Percentiles rank a stretch among this genome's conserved stretches.
These are phyloP conservation scores for Ageneiosus marmoratus DNA, from an alignment of 2,113 vertebrate genomes.

Conservation along the genomic window DNA sequence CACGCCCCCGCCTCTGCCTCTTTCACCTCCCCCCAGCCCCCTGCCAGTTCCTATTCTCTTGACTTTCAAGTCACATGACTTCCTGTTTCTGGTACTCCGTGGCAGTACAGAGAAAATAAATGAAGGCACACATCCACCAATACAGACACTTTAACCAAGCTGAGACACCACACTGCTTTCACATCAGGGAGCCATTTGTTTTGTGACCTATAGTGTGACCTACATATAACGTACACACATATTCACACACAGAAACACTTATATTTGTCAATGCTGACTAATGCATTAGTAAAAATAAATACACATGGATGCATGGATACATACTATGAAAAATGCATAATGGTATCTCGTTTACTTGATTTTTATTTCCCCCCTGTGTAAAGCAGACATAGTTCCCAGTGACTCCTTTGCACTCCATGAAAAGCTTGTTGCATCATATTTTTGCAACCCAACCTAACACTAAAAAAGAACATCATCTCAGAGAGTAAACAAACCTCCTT, in stretches of 20 bases:
- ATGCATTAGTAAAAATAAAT: background rate
- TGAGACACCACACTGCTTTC: background rate
- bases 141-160: background rate
- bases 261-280: background rate
- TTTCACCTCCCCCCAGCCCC: too few species aligned
- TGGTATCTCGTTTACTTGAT: background rate
- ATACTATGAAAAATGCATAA: background rate
- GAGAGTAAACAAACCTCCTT: conserved; percentile 32
- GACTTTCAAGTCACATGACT: conserved; percentile 63
- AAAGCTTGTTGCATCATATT: background rate
- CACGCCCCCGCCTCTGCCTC: too few species aligned
- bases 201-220: conserved; percentile 39
- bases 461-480: background rate
- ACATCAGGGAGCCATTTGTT: background rate
- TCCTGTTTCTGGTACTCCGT: conserved; percentile 59
- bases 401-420: background rate
- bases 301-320: background rate
- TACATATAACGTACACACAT: conserved; percentile 36
- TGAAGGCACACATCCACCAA: background rate
- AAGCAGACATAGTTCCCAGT: background rate
- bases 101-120: background rate
- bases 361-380: too few species aligned
- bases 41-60: conserved; percentile 21
- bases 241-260: background rate
- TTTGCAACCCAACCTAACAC: conserved; percentile 19